Conservation (phyloP, 2,113 vertebrate species). For the Amphilophus citrinellus region DNA sequence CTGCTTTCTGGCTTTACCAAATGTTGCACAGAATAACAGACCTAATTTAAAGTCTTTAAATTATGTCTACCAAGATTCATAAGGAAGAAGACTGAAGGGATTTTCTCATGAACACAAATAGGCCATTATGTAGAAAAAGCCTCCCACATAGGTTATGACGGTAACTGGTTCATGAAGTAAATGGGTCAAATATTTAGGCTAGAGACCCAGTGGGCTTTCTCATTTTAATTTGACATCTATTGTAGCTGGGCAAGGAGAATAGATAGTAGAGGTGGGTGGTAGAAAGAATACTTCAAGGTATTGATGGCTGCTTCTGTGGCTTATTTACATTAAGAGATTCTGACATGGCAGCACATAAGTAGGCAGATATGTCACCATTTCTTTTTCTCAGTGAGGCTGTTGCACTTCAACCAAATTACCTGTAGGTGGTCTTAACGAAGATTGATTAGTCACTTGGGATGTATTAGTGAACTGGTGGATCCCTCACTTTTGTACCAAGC, state of each 20-base stretch:
- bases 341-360: neutral
- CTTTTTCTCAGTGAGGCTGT: too few relatives aligned
- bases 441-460: too few relatives aligned
- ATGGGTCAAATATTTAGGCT: slow-evolving; percentile 58
- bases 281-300: neutral
- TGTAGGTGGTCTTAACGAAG: too few relatives aligned
- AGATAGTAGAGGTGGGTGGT: neutral
- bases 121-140: slow-evolving; percentile 21
- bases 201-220: slow-evolving; percentile 28
- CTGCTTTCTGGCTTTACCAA: neutral
- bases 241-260: slow-evolving; percentile 22
- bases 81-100: slow-evolving; percentile 3
- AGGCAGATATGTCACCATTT: neutral
- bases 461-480: too few relatives aligned
- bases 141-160: slow-evolving; percentile 33
- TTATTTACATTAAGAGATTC: neutral
- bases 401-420: too few relatives aligned
- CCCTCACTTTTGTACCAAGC: too few relatives aligned
- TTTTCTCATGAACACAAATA: slow-evolving; percentile 40
- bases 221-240: slow-evolving; percentile 34
- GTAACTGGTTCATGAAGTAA: slow-evolving; percentile 54
- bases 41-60: slow-evolving; percentile 5
- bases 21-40: neutral
- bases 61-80: neutral
- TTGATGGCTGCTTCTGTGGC: neutral